Base-by-base conservation (phyloP, 1,140 invertebrate genomes). In the Heliconius melpomene region DNA sequence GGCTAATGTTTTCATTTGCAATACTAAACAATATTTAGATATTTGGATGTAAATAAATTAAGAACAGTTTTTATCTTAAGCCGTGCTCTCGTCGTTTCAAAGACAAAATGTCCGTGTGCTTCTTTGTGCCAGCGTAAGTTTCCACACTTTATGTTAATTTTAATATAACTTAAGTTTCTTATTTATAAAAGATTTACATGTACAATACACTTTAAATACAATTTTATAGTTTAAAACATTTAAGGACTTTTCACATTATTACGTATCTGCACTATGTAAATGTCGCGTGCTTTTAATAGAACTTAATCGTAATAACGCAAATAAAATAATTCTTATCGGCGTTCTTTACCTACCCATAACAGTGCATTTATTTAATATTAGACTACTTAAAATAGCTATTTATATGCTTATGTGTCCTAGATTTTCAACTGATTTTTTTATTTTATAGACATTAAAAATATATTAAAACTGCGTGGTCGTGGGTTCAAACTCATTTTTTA, bases 51-150 rank as follows among this genome's bases (percentile, higher is more conserved):
- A 40, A 78, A 80, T 82, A 82, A 83, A 75, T 81, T 80, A 86
- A 79, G 75, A 85, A 83, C 80, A 81, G 79, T 84, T 82, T 84
- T 83, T 75, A 82, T 76, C 81, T 77, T 81, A 89, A 81, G 84
- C 88, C 82, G 77, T 74, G 75, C 76, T 82, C 80, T 85, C 72
- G 77, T 78, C 57, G 52, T 72, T 83, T 79, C 80, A 74, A 85
- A 89, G 84, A 88, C 93, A 94, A 94, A 88, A 94, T 94, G 93
- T 94, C 93, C 80, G 93, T 95, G 84, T 94, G 93, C 87, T 94
- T 93, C 89, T 93, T 93, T 87, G 92, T 95, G 81, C 91, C 93
- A 83, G 86, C 92, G 94, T 95, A 91, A 95, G 94, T 94, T 82
- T 32, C 40, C 32, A 73, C 57, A n/a, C 50, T 66, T 66, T 66